Base-by-base conservation (phyloP, 2,888 invertebrate genomes). In the Actias luna region DNA sequence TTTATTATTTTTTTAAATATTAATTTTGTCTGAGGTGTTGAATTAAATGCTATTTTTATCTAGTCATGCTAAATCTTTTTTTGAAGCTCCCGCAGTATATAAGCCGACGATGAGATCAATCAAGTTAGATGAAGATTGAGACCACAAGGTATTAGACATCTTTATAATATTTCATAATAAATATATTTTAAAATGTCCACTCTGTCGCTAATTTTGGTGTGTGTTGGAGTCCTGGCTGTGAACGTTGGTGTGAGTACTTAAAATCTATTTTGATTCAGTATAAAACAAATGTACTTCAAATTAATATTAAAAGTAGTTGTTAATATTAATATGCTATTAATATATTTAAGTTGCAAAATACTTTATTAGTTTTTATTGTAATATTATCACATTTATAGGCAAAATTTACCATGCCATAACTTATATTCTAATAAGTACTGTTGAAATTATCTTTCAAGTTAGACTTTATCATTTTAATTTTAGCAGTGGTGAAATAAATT, bases 131-230 rank as follows among this genome's bases (percentile, higher is more conserved):
- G 55, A 62, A 61, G 39, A 52, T 29, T 27, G 59, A 27, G 16
- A 25, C 8, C 29, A 27, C 31, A 55, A 59, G 63, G 55, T 42
- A 52, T 31, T 59, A 60, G 52, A 63, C 52, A 29, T 27, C 42
- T 59, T 33, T 27, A 33, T n/a, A 31, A 39, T 18, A 58, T 31
- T 16, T 8, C 16, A 42, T 31, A 18, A 36, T 62, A n/a, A 29
- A 55, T 50, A 50, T 50, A 18, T 63, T 50, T 25, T 5, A 67
- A 60, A 62, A 67, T 71, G 71, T 62, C 65, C 18, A 61, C 64
- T 33, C 62, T 63, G 16, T 60, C 60, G 25, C 61, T 59, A 7
- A 36, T 68, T 8, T 33, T 70, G 22, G 52, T 69, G 63, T 65
- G 69, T 31, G 60, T 67, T 14, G 68, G 58, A 10, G 63, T 67